Conservation (phyloP, 1,140 invertebrate genomes). For the Paraescarpia echinospica region DNA sequence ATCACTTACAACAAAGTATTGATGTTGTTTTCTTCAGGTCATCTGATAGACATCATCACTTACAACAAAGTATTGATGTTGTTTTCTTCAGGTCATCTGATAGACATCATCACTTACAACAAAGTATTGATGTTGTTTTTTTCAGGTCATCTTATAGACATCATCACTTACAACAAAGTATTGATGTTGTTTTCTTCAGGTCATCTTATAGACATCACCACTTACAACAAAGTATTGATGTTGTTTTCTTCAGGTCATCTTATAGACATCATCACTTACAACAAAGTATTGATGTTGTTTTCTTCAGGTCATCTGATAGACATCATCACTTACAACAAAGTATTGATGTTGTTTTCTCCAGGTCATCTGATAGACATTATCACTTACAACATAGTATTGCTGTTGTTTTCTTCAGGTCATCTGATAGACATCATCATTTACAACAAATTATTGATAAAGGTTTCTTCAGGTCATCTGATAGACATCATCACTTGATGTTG, state of each 20-base stretch:
- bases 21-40: neutral
- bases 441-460: no score
- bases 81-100: neutral
- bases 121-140: no score
- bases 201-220: neutral
- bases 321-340: neutral
- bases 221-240: neutral
- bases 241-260: neutral
- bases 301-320: neutral
- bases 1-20: neutral
- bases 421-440: neutral
- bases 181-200: neutral
- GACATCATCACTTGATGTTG: neutral
- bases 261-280: neutral
- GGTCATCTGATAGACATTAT: neutral
- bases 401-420: neutral
- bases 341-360: no score
- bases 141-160: neutral
- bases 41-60: neutral
- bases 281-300: no score
- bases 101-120: neutral
- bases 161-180: neutral
- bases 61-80: neutral
- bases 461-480: neutral
- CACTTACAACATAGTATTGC: neutral